Evolutionary conservation across 2,797 vertebrate genomes (phyloP), one percentile per base, ranked within the genome.

Genomic region (Phoeniculus purpureus): DNA sequence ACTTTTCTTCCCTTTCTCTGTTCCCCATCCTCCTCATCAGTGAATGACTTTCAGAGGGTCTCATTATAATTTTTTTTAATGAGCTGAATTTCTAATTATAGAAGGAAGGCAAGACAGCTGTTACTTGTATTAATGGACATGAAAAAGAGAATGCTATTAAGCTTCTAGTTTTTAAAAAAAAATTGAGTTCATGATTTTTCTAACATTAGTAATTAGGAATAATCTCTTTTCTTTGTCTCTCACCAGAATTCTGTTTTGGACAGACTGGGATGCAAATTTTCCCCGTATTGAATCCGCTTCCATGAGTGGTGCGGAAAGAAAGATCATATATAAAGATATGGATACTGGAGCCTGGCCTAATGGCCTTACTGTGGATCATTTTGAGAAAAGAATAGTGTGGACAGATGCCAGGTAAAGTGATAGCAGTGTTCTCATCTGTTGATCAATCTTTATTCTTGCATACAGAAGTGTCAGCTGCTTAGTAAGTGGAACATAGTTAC

Each of bases 291-390:
- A 99, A 90, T 99, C 99, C 0, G 99, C 99, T 7, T 99, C 99
- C 4, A 99, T 99, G 99, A 99, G 99, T 3, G 99, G 99, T 65
- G 98, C 98, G 3, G 98, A 98, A 52, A 98, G 99, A 70, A 99
- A 98, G 89, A 98, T 99, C 34, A 99, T 99, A 76, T 99, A 99
- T 85, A 99, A 99, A 96, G 99, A 99, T 34, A 99, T 99, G 99
- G 99, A 99, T 94, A 99, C 98, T 1, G 99, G 99, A 29, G 99
- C 99, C 52, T 99, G 99, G 99, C 99, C 99, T 79, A 99, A 99
- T 64, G 99, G 99, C 90, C 97, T 99, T 21, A 99, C 99, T 9
- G 97, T 99, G 87, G 99, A 99, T 97, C 99, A 99, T 96, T 98
- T 99, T 97, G 99, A 99, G 59, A 99, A 98, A 95, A 98, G 99